Base-by-base conservation (phyloP, 2,888 invertebrate genomes). In the Caenorhabditis afra region DNA sequence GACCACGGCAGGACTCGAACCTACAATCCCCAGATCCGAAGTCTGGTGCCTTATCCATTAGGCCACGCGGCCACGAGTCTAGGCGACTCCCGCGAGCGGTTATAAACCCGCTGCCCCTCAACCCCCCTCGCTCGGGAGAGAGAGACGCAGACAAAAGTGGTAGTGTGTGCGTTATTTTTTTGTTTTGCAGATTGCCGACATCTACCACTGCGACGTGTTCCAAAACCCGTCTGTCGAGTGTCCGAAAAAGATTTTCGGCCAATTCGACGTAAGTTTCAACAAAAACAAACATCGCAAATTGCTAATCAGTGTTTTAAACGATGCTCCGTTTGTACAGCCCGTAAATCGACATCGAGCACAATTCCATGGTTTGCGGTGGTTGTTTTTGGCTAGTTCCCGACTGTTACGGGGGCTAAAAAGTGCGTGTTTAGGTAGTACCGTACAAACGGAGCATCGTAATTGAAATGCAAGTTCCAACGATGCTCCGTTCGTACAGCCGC, bases 171-270 rank as follows among this genome's bases (percentile, higher is more conserved):
- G 18, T n/a, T 35, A 3, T 11, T 14, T 11, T 52, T 18, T n/a
- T 16, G 1, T 4, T 39, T 66, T 76, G 61, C 65, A 86, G 83
- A 79, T 86, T 16, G 39, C 66, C n/a, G 85, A 79, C 45, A 79
- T 88, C 44, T 84, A 84, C 65, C 84, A 86, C 77, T 89, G 88
- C 65, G 85, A 88, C 64, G 86, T 86, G 44, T 85, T 89, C 66
- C 66, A 76, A 39, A 70, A 81, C 58, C 88, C 86, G 22, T 81
- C 86, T 11, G 79, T 89, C 20, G 82, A 85, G 18, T 83, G 80
- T 12, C 81, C 85, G 1, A 64, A 59, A 7, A 61, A 79, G n/a
- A 68, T 88, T n/a, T 65, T 65, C 11, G 85, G 83, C n/a, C 70
- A 74, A 4, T 83, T 86, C 58, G 84, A 84, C 59, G 84, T 83